Evolutionary conservation across 2,888 invertebrate genomes (phyloP).

Genomic region (Ischnura elegans): DNA sequence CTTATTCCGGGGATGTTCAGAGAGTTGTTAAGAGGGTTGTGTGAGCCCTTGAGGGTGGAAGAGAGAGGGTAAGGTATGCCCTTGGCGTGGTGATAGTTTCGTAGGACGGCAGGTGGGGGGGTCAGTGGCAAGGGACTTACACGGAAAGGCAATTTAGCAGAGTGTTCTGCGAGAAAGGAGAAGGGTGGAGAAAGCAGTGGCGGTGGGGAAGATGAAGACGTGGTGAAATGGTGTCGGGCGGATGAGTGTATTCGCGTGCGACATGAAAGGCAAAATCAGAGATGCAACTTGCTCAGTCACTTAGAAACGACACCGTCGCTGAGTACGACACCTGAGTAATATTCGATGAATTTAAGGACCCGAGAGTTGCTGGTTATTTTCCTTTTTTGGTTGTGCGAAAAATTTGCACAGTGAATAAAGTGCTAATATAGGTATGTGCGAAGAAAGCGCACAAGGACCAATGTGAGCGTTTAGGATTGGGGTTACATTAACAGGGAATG

Average conservation of each 20-base stretch:
- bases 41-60: background rate
- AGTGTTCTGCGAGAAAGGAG: conserved; percentile 26
- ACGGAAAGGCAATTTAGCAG: conserved; percentile 50
- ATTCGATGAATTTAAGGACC: too few species aligned
- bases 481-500: too few species aligned
- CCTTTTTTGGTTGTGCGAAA: too few species aligned
- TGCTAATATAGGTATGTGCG: too few species aligned
- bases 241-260: background rate
- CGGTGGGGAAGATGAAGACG: background rate
- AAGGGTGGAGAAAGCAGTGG: background rate
- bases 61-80: background rate
- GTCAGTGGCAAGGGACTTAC: background rate
- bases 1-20: background rate
- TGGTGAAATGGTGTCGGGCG: background rate
- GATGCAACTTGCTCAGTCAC: too few species aligned
- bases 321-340: too few species aligned
- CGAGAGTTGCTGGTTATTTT: too few species aligned
- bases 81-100: background rate
- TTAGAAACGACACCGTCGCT: too few species aligned
- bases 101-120: conserved; percentile 1
- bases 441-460: too few species aligned
- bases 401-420: too few species aligned
- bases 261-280: background rate
- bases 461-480: too few species aligned
- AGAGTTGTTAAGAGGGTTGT: too few species aligned